phyloP scores from a whole-genome alignment of 1,140 invertebrate genomes.

The Ceratina japonica region DNA sequence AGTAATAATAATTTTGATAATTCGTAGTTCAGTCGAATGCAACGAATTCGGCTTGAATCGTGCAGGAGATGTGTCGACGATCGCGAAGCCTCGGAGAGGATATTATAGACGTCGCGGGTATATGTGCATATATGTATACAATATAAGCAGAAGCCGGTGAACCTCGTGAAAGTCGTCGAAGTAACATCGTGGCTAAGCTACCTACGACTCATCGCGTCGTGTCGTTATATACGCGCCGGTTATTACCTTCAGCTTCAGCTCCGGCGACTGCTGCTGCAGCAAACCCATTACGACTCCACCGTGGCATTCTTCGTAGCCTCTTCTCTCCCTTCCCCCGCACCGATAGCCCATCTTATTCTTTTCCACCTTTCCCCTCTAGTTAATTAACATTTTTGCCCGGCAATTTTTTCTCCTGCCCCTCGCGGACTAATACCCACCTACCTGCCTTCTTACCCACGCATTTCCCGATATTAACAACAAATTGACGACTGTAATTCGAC shows the following conservation, averaged over 20 bases:
- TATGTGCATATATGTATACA: slow-evolving; percentile 10
- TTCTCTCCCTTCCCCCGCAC: too few relatives aligned
- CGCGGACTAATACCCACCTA: background rate
- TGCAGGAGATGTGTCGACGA: background rate
- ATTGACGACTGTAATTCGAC: too few relatives aligned
- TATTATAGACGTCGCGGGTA: slow-evolving; percentile 5
- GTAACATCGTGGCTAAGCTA: slow-evolving; percentile 43
- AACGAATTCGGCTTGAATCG: background rate
- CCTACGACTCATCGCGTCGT: slow-evolving; percentile 59
- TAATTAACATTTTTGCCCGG: slow-evolving; percentile 44
- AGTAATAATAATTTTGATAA: too few relatives aligned
- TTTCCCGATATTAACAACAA: background rate
- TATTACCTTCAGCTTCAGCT: slow-evolving; percentile 58
- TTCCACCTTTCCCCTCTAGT: slow-evolving; percentile 41
- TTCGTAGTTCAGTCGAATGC: too few relatives aligned
- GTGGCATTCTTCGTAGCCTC: slow-evolving; percentile 52
- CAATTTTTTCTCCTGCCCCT: slow-evolving; percentile 15
- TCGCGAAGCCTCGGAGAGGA: background rate
- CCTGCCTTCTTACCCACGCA: background rate
- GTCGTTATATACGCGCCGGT: slow-evolving; percentile 64
- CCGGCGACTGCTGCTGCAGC: slow-evolving; percentile 35
- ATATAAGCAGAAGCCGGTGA: slow-evolving; percentile 48
- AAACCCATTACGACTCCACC: slow-evolving; percentile 62
- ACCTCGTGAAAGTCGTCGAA: slow-evolving; percentile 59
- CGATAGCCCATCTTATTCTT: slow-evolving; percentile 36